A percentile compares a stretch with the other conserved stretches of the same genome.
Evolutionary conservation across 2,888 invertebrate species (phyloP).

Genomic region (Poecilobothrus nobilitatus): DNA sequence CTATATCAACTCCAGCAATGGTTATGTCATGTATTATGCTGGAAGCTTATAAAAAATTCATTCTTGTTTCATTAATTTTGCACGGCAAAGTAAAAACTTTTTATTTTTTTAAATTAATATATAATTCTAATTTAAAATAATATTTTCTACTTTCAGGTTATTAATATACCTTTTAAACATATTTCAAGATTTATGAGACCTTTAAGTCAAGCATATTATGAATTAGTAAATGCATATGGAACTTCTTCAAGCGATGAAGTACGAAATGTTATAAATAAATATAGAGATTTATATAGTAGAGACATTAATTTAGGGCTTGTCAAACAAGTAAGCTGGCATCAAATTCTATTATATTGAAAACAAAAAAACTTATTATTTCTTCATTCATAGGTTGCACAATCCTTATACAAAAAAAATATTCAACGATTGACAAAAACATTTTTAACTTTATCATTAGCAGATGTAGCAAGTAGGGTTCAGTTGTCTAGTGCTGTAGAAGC

Average conservation of each 20-base stretch:
- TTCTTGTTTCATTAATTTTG: slow-evolving; percentile 81
- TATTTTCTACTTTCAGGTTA: slow-evolving; percentile 40
- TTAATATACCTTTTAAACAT: slow-evolving; percentile 75
- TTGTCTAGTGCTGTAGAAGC: slow-evolving; percentile 78
- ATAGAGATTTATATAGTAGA: slow-evolving; percentile 69
- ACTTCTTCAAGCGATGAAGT: slow-evolving; percentile 65
- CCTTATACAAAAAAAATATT: slow-evolving; percentile 92
- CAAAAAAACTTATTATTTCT: background rate
- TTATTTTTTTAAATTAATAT: background rate
- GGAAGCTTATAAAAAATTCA: slow-evolving; percentile 94
- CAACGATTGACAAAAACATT: slow-evolving; percentile 81
- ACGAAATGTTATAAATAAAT: slow-evolving; percentile 61
- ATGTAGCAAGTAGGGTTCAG: slow-evolving; percentile 73
- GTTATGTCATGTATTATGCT: slow-evolving; percentile 95
- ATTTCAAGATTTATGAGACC: slow-evolving; percentile 79
- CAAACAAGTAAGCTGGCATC: slow-evolving; percentile 59
- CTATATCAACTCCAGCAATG: slow-evolving; percentile 87
- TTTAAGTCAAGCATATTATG: slow-evolving; percentile 77
- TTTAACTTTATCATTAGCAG: slow-evolving; percentile 61
- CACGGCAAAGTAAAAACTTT: slow-evolving; percentile 72
- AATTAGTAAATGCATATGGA: slow-evolving; percentile 73
- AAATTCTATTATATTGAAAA: background rate
- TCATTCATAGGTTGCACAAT: slow-evolving; percentile 62
- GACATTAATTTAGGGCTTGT: slow-evolving; percentile 72
- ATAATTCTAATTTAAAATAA: background rate